phyloP scores from a whole-genome alignment of 2,888 invertebrate species.

The Sinelater perroti region DNA sequence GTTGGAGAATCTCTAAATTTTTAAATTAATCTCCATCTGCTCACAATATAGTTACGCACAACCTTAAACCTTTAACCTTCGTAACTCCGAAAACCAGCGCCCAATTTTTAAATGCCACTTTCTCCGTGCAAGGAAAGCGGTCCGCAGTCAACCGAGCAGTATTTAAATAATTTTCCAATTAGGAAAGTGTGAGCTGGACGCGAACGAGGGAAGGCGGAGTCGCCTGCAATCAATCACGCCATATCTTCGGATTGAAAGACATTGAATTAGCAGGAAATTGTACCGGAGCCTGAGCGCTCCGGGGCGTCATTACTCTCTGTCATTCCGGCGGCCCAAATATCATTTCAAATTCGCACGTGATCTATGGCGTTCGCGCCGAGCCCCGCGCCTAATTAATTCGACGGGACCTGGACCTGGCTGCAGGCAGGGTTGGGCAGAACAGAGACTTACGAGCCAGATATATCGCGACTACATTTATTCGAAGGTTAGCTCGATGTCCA shows the following conservation, averaged over 20 bases:
- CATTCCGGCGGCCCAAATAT: constrained; percentile 48
- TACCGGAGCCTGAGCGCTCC: constrained; percentile 53
- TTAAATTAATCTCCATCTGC: no score
- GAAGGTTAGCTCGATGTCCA: background rate
- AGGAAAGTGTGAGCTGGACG: constrained; percentile 29
- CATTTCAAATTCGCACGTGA: constrained; percentile 47
- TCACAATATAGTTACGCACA: no score
- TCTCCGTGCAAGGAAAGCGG: no score
- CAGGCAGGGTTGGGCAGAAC: no score
- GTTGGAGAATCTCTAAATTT: no score
- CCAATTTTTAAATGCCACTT: no score
- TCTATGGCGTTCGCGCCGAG: constrained; percentile 25
- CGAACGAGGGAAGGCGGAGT: constrained; percentile 46
- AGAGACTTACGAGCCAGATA: no score
- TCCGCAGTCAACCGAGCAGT: constrained; percentile 10
- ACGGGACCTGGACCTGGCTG: no score
- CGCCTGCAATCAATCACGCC: constrained; percentile 59
- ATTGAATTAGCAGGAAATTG: constrained; percentile 65
- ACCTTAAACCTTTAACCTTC: no score
- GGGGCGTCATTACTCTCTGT: constrained; percentile 58
- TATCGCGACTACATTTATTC: no score
- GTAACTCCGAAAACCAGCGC: no score
- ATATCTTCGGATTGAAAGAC: constrained; percentile 63
- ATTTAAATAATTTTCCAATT: constrained; percentile 37
- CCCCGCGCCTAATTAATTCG: no score